Evolutionary conservation across 2,888 invertebrate genomes (phyloP), one percentile per base, ranked within the genome.

Genomic region (Ceriagrion tenellum): DNA sequence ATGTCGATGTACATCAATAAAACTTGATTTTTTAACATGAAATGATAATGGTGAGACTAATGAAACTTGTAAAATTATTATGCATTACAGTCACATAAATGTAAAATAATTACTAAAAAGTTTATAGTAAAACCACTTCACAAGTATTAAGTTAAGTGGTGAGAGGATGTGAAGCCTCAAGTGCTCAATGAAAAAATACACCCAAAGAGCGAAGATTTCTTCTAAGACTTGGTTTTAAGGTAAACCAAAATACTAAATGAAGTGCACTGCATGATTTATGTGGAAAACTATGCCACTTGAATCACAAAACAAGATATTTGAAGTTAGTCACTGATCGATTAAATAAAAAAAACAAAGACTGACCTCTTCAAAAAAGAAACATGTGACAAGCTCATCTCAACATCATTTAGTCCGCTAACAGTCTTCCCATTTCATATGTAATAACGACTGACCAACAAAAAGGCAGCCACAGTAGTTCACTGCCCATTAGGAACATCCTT

Each of bases 401-500:
- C 16, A 16, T 35, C 81, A 81, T 35, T 26, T 35, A 81, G 69
- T 81, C 81, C 16, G 3, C 23, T 18, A 13, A 47, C n/a, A 59
- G 90, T 59, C 74, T 18, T 74, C 13, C 47, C 69, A 63, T 23
- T 91, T 56, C 47, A 93, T 47, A 26, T 16, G 26, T 10, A 91
- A 40, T 40, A 23, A 40, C 59, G 10, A 26, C 63, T 16, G 26
- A 40, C 63, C 23, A 35, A 74, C 20, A 26, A 23, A 93, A 30
- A 26, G 18, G n/a, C 47, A 74, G 59, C 47, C 13, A 13, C 26
- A 74, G 18, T 23, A 59, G 35, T 55, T 93, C 69, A 93, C 47
- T 93, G 93, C 35, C 93, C 93, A 93, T 93, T 93, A 47, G 26
- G 69, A 74, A 93, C 93, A 93, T 59, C 35, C 47, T 47, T 93